A percentile compares a stretch with the other conserved stretches of the same genome.
These are phyloP conservation scores for Sesia bembeciformis DNA, from an alignment of 2,888 invertebrate genomes.

Conservation along the genomic window DNA sequence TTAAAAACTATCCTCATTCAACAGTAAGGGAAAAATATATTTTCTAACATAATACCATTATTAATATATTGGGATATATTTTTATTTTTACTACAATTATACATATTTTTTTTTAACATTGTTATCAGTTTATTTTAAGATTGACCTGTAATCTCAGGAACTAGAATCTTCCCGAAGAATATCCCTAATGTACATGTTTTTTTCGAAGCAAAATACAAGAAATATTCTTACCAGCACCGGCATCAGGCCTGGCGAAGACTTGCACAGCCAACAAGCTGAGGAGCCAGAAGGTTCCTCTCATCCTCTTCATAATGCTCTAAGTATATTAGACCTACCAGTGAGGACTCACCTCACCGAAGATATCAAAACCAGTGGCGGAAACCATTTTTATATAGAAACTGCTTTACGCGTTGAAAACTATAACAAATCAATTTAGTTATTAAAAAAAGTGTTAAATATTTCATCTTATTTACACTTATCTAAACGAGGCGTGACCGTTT, in stretches of 20 bases:
- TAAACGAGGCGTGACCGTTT: conserved; percentile 30
- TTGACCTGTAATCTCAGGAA: no score
- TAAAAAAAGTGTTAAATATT: conserved; percentile 20
- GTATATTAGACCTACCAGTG: not conserved
- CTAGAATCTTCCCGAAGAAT: no score
- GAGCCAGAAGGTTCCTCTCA: not conserved
- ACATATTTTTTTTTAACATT: no score
- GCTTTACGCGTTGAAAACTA: conserved; percentile 38
- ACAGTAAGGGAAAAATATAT: no score
- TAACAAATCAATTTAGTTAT: conserved; percentile 48
- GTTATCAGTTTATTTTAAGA: no score
- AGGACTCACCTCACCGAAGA: not conserved
- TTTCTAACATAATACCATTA: no score
- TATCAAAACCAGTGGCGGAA: not conserved
- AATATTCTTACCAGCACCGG: not conserved
- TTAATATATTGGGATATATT: no score
- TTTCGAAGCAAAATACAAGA: no score
- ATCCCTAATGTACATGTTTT: no score
- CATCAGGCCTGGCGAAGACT: not conserved
- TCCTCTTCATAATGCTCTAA: not conserved
- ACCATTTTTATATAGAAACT: conserved; percentile 32
- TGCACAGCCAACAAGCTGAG: not conserved
- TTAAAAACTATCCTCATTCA: no score
- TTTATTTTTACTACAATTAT: no score
- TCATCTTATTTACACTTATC: conserved; percentile 17